Evolutionary conservation across 2,113 vertebrate species (phyloP).

Genomic region (Sebastes fasciatus): DNA sequence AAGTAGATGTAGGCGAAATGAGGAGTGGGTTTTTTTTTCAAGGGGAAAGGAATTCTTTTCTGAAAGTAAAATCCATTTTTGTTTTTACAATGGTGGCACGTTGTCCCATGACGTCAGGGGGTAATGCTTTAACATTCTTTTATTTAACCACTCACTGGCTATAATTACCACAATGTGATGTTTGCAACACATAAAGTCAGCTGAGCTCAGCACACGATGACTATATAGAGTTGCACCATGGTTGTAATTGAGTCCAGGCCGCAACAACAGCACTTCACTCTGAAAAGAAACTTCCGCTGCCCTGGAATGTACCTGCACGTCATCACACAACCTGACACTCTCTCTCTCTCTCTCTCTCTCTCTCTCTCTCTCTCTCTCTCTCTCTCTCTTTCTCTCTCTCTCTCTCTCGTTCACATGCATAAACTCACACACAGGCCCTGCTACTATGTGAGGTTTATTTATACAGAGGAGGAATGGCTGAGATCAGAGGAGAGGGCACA

Average conservation of each 20-base stretch:
- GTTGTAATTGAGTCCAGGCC: conserved; percentile 66
- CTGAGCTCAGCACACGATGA: conserved; percentile 16
- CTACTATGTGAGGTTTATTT: conserved; percentile 74
- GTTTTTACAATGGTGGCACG: background rate
- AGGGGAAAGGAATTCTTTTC: background rate
- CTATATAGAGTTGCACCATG: background rate
- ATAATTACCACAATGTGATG: background rate
- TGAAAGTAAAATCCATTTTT: background rate
- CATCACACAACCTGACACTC: conserved; percentile 61
- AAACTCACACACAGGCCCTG: conserved; percentile 20
- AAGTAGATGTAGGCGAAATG: background rate
- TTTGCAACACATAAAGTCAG: conserved; percentile 3
- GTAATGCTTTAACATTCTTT: too few species aligned
- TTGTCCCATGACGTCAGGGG: too few species aligned
- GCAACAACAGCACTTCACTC: conserved; percentile 51
- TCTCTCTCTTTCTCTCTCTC: background rate
- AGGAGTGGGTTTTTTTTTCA: background rate
- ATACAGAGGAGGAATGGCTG: conserved; percentile 67
- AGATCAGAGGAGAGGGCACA: conserved; percentile 71
- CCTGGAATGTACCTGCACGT: conserved; percentile 76
- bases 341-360: background rate
- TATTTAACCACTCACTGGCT: too few species aligned
- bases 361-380: background rate
- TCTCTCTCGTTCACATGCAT: background rate
- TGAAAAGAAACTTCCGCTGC: conserved; percentile 70